Conservation (phyloP, 1,140 invertebrate genomes). For the Tetragnatha versicolor region DNA sequence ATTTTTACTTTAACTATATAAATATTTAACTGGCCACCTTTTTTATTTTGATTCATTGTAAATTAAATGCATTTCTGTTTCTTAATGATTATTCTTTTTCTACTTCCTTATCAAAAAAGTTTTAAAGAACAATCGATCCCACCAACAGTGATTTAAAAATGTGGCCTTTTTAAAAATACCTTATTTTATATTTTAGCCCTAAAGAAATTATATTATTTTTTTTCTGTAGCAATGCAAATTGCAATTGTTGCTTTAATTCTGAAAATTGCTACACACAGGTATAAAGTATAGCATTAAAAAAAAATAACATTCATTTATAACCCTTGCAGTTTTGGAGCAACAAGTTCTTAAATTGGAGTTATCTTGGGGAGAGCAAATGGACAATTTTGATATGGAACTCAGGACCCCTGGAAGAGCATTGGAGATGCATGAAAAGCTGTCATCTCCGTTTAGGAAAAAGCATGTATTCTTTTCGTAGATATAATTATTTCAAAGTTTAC, state of each 20-base stretch:
- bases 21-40: too few relatives aligned
- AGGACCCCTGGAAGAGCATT: slow-evolving; percentile 87
- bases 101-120: too few relatives aligned
- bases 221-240: neutral
- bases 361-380: slow-evolving; percentile 78
- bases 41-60: too few relatives aligned
- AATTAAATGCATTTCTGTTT: too few relatives aligned
- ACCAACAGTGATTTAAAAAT: too few relatives aligned
- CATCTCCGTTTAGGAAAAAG: slow-evolving; percentile 84
- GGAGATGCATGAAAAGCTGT: slow-evolving; percentile 91
- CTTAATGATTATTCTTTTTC: too few relatives aligned
- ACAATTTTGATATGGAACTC: slow-evolving; percentile 71
- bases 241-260: too few relatives aligned
- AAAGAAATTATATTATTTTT: neutral
- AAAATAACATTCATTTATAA: neutral
- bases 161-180: neutral
- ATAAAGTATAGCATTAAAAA: too few relatives aligned
- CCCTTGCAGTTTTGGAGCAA: slow-evolving; percentile 29
- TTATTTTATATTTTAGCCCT: neutral
- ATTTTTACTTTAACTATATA: too few relatives aligned
- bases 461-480: slow-evolving; percentile 66
- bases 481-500: too few relatives aligned
- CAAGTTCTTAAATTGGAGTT: slow-evolving; percentile 66
- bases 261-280: too few relatives aligned
- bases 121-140: too few relatives aligned